Conservation (phyloP, 2,888 invertebrate species). For the Lasioglossum figueresi region DNA sequence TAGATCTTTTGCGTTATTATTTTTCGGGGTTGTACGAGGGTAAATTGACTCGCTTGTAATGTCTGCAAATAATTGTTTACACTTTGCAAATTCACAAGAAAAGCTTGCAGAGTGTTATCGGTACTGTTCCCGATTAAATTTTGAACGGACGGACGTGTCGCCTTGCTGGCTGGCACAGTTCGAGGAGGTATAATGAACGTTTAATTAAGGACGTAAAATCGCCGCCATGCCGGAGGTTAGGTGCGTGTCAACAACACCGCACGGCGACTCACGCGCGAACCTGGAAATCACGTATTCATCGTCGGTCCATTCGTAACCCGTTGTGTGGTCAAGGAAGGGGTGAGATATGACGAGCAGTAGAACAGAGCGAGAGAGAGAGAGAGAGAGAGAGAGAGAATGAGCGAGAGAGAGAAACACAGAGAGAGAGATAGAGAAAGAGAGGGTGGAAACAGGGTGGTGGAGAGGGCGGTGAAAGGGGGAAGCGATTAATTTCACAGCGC, state of each 20-base stretch:
- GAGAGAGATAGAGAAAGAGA: not conserved
- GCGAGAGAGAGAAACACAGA: not conserved
- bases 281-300: conserved; percentile 76
- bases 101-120: not conserved
- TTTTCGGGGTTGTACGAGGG: not conserved
- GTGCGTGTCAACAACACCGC: conserved; percentile 62
- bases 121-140: not conserved
- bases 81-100: too few relatives aligned
- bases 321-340: conserved; percentile 68
- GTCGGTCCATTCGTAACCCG: conserved; percentile 73
- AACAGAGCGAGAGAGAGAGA: conserved; percentile 22
- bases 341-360: conserved; percentile 50
- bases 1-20: not conserved
- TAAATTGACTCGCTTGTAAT: not conserved
- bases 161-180: not conserved
- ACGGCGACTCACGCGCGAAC: conserved; percentile 46
- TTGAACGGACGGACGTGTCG: not conserved
- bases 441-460: conserved; percentile 28
- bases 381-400: conserved; percentile 17
- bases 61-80: not conserved
- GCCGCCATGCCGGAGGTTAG: conserved; percentile 50
- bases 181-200: conserved; percentile 50
- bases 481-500: conserved; percentile 80
- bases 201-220: conserved; percentile 60
- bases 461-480: conserved; percentile 43